Base-by-base conservation (phyloP, 64 coral and sea anemone genomes). In the Catalaphyllia jardinei region DNA sequence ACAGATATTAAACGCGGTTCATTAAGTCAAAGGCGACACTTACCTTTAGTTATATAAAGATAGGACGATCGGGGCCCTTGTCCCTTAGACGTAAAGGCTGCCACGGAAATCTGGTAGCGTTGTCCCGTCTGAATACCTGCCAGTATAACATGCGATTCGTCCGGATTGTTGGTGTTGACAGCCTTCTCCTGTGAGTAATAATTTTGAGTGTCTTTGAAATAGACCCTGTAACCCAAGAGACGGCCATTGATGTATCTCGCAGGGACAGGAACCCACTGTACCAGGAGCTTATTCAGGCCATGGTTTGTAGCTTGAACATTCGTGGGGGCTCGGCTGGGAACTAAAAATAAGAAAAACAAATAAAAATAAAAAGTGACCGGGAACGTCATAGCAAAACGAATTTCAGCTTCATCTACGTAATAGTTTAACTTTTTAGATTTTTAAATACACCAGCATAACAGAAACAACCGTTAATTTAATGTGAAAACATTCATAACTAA, bases 291-390 rank as follows among this genome's bases (percentile, higher is more conserved):
- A 79, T 79, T 79, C 50, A 79, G 19, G 11, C 51, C 51, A 59
- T 79, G 77, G 52, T 29, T 79, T 79, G 50, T 51, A 19, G 27
- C 77, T 29, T 25, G 38, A 13, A 55, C 10, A 57, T 79, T 79
- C 52, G 77, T 11, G 3, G 77, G 77, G 11, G 77, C 77, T 29
- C 77, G 77, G 10, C 49, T 79, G 22, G 77, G 77, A 79, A 79
- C 77, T 79, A 17, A 57, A 10, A 79, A 54, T 25, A 25, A 25
- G n/a, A 57, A 15, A 35, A 49, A 20, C 3, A 16, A 6, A 5
- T 7, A n/a, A 20, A 77, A 11, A 51, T 57, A 0, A 14, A 16
- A 57, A 13, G 15, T 57, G 54, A 8, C 10, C 4, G 15, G 11
- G 15, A 57, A 57, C 4, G 4, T 57, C 10, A 57, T 16, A 14